These are phyloP conservation scores for Synergus umbraculus DNA, from an alignment of 2,888 invertebrate species.

Conservation along the genomic window DNA sequence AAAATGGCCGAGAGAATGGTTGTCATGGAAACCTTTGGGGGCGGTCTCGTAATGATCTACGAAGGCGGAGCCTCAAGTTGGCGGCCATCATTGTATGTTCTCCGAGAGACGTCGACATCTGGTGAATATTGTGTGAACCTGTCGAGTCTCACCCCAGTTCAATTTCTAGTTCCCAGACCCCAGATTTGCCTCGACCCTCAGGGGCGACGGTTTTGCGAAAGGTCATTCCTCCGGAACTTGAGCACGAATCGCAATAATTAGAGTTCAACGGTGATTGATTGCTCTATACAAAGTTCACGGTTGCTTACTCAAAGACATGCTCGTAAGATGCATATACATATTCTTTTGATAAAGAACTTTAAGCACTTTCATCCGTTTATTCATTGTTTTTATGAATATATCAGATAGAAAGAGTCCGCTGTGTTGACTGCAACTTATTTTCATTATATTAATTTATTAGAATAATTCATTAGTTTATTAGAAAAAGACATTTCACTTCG, in stretches of 20 bases:
- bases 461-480: too few relatives aligned
- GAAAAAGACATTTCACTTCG: too few relatives aligned
- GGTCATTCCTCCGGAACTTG: constrained; percentile 6
- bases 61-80: constrained; percentile 66
- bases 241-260: not conserved
- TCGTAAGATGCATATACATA: not conserved
- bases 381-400: too few relatives aligned
- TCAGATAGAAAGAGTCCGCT: too few relatives aligned
- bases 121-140: constrained; percentile 44
- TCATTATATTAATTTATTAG: too few relatives aligned
- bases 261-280: constrained; percentile 27
- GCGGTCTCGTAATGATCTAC: constrained; percentile 55
- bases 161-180: constrained; percentile 19
- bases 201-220: constrained; percentile 3
- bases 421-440: too few relatives aligned
- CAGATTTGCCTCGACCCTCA: constrained; percentile 37
- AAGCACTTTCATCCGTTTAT: too few relatives aligned
- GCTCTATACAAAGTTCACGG: not conserved
- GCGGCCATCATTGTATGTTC: constrained; percentile 70
- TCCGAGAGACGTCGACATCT: constrained; percentile 71
- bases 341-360: not conserved
- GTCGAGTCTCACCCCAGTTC: constrained; percentile 11
- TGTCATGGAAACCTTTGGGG: constrained; percentile 63
- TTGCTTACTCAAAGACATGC: not conserved
- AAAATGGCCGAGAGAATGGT: constrained; percentile 71